Evolutionary conservation across 2,888 invertebrate genomes (phyloP).

Genomic region (Helicoverpa assulta): DNA sequence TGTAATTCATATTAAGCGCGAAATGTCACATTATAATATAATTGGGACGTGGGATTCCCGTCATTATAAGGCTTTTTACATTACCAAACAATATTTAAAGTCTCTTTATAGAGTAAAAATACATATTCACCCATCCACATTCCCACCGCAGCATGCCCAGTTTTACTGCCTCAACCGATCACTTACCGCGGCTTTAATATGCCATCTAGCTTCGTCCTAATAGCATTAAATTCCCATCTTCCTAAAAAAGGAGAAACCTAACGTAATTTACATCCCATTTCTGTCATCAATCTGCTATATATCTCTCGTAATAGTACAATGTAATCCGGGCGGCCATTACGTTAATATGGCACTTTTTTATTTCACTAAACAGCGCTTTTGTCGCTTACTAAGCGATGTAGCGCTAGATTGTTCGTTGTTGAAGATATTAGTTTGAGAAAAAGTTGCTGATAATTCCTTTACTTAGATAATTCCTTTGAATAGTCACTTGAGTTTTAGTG

Average conservation of each 20-base stretch:
- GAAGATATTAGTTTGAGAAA: not conserved
- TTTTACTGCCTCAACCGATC: not conserved
- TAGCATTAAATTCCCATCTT: conserved; percentile 50
- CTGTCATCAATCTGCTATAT: conserved; percentile 52
- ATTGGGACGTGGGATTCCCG: too few relatives aligned
- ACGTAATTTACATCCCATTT: conserved; percentile 59
- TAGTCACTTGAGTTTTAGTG: too few relatives aligned
- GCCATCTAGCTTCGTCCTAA: conserved; percentile 31
- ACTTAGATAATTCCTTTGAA: too few relatives aligned
- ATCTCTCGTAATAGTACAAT: conserved; percentile 55
- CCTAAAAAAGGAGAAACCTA: conserved; percentile 44
- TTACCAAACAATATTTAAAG: too few relatives aligned
- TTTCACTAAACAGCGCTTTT: conserved; percentile 61
- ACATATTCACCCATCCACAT: not conserved
- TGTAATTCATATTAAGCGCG: too few relatives aligned
- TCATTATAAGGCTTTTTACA: too few relatives aligned
- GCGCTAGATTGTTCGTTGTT: conserved; percentile 10
- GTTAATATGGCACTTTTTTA: conserved; percentile 50
- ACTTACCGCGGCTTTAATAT: not conserved
- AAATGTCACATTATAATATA: too few relatives aligned
- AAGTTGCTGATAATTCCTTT: not conserved
- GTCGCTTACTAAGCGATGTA: conserved; percentile 44
- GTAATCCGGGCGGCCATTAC: conserved; percentile 55
- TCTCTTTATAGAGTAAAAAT: not conserved
- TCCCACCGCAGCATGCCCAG: not conserved